Evolutionary conservation across 2,113 vertebrate genomes (phyloP), one percentile per base, ranked within the genome.

Genomic region (Tenebrosternarchus preto): DNA sequence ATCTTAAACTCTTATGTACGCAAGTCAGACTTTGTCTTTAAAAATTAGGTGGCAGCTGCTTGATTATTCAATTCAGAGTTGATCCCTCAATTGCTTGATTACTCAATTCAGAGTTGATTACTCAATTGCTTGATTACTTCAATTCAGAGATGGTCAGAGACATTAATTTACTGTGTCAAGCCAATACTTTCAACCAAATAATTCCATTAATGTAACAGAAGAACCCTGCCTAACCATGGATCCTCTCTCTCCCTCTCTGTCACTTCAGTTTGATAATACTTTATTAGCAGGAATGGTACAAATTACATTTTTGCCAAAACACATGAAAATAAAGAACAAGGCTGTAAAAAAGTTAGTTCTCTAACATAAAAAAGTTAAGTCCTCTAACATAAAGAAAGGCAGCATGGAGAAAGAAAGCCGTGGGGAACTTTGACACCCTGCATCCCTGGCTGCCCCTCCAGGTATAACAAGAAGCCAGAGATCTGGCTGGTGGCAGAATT

Each of bases 151-250:
- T 36, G 50, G 31, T 8, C 22, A 70, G 17, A 60, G 56, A 15
- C 53, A 29, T 31, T 70, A 22, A 70, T 61, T 29, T 25, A n/a
- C 56, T 57, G 53, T 20, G 50, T 57, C 50, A 78, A 69, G 53
- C 76, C 67, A 57, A 68, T 77, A 25, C 50, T 57, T 77, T 68
- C 39, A 78, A 57, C 76, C 43, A 66, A 67, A 59, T 71, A 59
- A 61, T 36, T 72, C 12, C 36, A 59, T 19, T 50, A 22, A 60
- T 33, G 67, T 67, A 57, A 71, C 24, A 25, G 36, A 33, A 36
- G 11, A 39, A 16, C 16, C 24, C 24, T 4, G 29, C 9, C 63
- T 66, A 16, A 66, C 19, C 29, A 66, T 5, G 2, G 60, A 16
- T 16, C 57, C 60, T 63, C 59, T 61, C 59, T 61, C 22, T 61